Percentiles rank a stretch among this genome's conserved stretches.
Conservation (phyloP, 2,797 vertebrate genomes). For the Sebastes minor region DNA sequence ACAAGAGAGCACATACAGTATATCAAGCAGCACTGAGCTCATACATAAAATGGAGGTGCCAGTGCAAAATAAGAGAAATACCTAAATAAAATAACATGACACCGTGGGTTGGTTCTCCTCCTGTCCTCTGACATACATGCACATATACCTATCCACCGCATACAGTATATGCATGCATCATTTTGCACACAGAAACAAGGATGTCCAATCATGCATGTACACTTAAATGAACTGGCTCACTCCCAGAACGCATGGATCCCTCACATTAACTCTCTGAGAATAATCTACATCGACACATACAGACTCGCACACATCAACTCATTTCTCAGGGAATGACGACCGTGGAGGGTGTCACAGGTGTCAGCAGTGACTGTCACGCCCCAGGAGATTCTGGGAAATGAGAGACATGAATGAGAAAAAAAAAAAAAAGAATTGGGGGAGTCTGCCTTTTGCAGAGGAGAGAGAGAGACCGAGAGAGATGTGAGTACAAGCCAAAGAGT, state of each 20-base stretch:
- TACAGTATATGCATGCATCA: not conserved
- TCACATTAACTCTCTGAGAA: slow-evolving; percentile 20
- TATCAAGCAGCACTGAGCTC: no score
- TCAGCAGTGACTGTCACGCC: slow-evolving; percentile 63
- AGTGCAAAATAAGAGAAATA: no score
- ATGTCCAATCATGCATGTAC: not conserved
- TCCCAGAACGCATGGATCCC: not conserved
- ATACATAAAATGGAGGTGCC: no score
- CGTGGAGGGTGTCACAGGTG: slow-evolving; percentile 59
- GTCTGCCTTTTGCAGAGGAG: slow-evolving; percentile 22
- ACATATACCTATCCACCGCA: not conserved
- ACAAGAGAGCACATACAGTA: no score
- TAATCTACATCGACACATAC: not conserved
- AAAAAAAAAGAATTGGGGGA: not conserved
- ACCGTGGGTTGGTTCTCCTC: no score
- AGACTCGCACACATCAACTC: slow-evolving; percentile 7
- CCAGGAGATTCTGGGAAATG: slow-evolving; percentile 45
- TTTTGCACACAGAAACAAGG: not conserved
- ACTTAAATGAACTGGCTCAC: not conserved
- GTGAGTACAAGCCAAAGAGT: slow-evolving; percentile 46
- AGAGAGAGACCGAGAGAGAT: slow-evolving; percentile 12
- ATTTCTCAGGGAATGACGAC: slow-evolving; percentile 50
- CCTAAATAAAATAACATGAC: no score
- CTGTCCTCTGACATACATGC: not conserved
- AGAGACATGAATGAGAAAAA: slow-evolving; percentile 18